Evolutionary conservation across 2,797 vertebrate species (phyloP).

Genomic region (Luscinia megarhynchos): DNA sequence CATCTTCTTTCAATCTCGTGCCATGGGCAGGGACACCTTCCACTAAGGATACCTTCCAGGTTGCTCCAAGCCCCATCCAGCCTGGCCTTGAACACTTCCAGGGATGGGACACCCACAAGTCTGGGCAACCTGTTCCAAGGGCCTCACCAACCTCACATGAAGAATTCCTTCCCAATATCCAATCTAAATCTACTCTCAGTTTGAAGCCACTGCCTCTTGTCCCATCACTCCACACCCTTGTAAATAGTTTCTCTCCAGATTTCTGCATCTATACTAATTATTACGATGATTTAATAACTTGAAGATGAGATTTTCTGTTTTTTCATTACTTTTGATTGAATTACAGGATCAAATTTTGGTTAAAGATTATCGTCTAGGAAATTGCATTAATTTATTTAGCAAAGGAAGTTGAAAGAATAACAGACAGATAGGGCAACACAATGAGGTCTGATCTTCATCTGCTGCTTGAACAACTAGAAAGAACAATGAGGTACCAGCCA

Average conservation of each 20-base stretch:
- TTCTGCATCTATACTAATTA: neutral
- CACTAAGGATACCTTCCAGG: neutral
- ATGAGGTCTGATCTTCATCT: neutral
- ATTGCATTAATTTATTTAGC: neutral
- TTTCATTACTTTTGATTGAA: neutral
- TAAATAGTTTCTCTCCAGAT: neutral
- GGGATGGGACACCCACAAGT: neutral
- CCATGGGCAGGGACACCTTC: neutral
- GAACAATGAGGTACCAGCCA: neutral
- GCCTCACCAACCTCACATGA: neutral
- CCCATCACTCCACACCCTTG: neutral
- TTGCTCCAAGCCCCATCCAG: accelerated
- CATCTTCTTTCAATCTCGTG: accelerated
- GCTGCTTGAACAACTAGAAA: neutral
- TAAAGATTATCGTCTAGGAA: neutral
- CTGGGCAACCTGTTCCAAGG: neutral
- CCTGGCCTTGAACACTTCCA: neutral
- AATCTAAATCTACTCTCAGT: neutral
- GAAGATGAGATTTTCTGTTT: neutral
- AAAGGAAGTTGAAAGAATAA: neutral
- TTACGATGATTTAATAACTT: neutral
- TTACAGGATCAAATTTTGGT: neutral
- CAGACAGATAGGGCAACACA: neutral
- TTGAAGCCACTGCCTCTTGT: neutral
- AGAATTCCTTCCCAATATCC: neutral